Conservation (phyloP, 1,140 invertebrate species). For the Halictus rubicundus region DNA sequence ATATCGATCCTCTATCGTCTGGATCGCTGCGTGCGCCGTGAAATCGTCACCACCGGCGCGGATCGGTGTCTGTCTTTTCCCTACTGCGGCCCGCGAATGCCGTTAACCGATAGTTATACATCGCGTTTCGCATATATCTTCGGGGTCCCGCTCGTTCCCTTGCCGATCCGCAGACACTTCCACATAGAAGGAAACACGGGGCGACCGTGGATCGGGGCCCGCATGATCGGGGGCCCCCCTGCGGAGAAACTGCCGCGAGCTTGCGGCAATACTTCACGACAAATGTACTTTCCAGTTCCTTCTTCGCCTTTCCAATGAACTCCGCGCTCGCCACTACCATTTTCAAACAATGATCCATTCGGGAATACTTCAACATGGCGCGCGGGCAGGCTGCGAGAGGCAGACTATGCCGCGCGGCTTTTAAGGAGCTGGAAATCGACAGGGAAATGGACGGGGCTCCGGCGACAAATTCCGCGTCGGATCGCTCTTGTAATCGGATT, state of each 20-base stretch:
- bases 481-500: too few relatives aligned
- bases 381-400: background rate
- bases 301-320: constrained; percentile 26
- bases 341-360: constrained; percentile 45
- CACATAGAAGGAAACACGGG: constrained; percentile 15
- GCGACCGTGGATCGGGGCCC: background rate
- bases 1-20: too few relatives aligned
- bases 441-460: background rate
- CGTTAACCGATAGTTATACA: constrained; percentile 49
- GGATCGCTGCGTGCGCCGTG: background rate
- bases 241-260: constrained; percentile 22
- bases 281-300: constrained; percentile 44
- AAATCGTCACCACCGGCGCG: constrained; percentile 26
- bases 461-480: background rate
- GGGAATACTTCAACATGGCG: background rate
- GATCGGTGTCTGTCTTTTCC: constrained; percentile 12
- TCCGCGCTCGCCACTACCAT: constrained; percentile 5
- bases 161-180: constrained; percentile 10
- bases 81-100: constrained; percentile 31
- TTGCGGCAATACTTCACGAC: constrained; percentile 42
- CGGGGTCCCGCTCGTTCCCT: constrained; percentile 16
- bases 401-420: background rate
- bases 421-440: background rate
- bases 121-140: constrained; percentile 44
- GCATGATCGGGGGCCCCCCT: constrained; percentile 19